phyloP scores from a whole-genome alignment of 2,113 vertebrate genomes.

The Heliornis fulica region DNA sequence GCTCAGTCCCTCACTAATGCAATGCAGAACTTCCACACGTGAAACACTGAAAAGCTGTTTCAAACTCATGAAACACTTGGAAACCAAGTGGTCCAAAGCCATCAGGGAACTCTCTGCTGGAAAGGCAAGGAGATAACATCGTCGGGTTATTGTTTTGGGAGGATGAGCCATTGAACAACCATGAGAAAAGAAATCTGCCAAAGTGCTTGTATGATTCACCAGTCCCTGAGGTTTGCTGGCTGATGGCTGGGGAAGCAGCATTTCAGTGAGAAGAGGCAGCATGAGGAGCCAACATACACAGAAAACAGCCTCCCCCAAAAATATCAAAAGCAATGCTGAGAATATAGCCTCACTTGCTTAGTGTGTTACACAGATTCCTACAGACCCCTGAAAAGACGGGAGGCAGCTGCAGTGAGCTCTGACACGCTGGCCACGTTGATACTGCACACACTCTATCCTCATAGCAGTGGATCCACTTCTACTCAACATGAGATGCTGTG shows the following conservation, averaged over 20 bases:
- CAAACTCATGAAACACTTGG: background rate
- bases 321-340: rapidly evolving
- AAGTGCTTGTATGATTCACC: background rate
- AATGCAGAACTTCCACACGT: background rate
- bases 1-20: background rate
- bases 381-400: background rate
- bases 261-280: background rate
- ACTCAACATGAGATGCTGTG: rapidly evolving
- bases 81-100: background rate
- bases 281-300: rapidly evolving
- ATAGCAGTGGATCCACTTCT: rapidly evolving
- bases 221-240: background rate
- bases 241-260: rapidly evolving
- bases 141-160: background rate
- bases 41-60: background rate
- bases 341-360: no score
- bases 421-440: rapidly evolving
- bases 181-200: background rate
- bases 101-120: background rate
- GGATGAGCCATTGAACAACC: background rate
- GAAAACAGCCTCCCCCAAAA: background rate
- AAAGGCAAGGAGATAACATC: background rate
- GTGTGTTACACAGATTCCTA: background rate
- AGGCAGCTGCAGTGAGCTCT: background rate
- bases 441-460: rapidly evolving